Conservation (phyloP, 2,888 invertebrate genomes). For the Adineta ricciae region DNA sequence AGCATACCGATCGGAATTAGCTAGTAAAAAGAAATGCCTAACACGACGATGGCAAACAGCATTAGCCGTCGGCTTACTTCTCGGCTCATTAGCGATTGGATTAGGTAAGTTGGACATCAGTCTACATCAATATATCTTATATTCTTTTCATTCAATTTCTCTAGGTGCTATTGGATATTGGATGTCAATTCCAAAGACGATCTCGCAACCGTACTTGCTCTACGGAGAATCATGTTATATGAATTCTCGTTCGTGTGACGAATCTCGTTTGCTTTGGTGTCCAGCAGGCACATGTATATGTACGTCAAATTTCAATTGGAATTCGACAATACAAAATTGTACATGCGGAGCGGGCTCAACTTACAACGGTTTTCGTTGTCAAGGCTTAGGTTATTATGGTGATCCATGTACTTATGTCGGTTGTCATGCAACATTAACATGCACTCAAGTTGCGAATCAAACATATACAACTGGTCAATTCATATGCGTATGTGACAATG, state of each 20-base stretch:
- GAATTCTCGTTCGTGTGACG: neutral
- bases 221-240: neutral
- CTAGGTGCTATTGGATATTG: neutral
- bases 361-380: neutral
- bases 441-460: neutral
- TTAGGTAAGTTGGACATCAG: neutral
- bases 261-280: neutral
- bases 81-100: neutral
- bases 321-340: neutral
- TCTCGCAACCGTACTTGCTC: neutral
- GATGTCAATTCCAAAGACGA: neutral
- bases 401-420: neutral
- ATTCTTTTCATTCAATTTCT: neutral
- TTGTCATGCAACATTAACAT: neutral
- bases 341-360: neutral
- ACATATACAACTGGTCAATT: neutral
- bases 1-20: neutral
- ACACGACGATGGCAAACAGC: slow-evolving; percentile 8
- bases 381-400: neutral
- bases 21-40: neutral
- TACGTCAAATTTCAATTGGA: neutral
- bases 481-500: neutral
- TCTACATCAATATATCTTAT: neutral
- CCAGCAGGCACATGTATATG: neutral
- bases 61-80: neutral